Conservation (phyloP, 2,888 invertebrate genomes). For the Lycia hirtaria region DNA sequence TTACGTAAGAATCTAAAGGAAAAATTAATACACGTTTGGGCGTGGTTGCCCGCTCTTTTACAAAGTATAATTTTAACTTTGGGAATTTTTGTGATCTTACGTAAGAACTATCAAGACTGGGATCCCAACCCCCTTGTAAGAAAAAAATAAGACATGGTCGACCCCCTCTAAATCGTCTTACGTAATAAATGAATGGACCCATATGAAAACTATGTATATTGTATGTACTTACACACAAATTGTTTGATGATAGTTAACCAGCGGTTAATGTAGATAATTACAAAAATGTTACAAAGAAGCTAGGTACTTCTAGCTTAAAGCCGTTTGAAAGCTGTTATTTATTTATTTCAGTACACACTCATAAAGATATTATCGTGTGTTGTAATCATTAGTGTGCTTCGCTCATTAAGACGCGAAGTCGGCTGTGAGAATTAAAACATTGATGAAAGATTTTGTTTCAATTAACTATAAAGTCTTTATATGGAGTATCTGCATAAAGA, state of each 20-base stretch:
- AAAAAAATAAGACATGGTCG: too few relatives aligned
- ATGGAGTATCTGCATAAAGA: too few relatives aligned
- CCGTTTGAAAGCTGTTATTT: slow-evolving; percentile 15
- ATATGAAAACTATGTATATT: slow-evolving; percentile 49
- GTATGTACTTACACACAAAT: slow-evolving; percentile 28
- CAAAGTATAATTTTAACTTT: too few relatives aligned
- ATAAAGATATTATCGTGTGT: slow-evolving; percentile 5
- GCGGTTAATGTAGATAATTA: too few relatives aligned
- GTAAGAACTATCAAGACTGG: too few relatives aligned
- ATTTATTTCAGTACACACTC: slow-evolving; percentile 15
- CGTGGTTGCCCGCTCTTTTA: too few relatives aligned
- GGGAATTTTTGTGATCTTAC: too few relatives aligned
- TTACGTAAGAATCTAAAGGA: too few relatives aligned
- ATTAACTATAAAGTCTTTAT: slow-evolving; percentile 9
- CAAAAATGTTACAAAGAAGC: slow-evolving; percentile 9
- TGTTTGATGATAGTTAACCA: slow-evolving; percentile 30
- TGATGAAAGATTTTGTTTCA: slow-evolving; percentile 19
- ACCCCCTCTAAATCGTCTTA: too few relatives aligned
- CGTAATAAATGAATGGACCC: too few relatives aligned
- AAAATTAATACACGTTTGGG: too few relatives aligned
- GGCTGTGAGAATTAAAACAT: slow-evolving; percentile 56
- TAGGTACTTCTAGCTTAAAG: neutral
- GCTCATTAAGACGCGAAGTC: slow-evolving; percentile 50
- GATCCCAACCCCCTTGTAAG: too few relatives aligned
- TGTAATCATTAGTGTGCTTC: slow-evolving; percentile 14